A percentile compares a stretch with the other conserved stretches of the same genome.
Evolutionary conservation across 2,888 invertebrate genomes (phyloP).

Genomic region (Candidula unifasciata): DNA sequence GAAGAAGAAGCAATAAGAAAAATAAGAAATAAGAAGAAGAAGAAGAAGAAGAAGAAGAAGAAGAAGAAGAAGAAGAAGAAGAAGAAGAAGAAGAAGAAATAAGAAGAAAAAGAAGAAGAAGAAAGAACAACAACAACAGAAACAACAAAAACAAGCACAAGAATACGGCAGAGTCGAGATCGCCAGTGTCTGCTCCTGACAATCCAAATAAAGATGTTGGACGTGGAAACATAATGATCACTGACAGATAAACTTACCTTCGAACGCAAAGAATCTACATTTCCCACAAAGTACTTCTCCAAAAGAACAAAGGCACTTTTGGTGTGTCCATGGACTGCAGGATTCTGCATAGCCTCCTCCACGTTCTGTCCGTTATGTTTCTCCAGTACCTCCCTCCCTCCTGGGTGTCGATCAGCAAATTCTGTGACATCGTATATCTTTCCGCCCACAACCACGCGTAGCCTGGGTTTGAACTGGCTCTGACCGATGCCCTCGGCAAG

Average conservation of each 20-base stretch:
- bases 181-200: too few relatives aligned
- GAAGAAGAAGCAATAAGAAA: too few relatives aligned
- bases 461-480: conserved; percentile 35
- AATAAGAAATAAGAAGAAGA: too few relatives aligned
- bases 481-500: background rate
- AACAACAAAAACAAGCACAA: too few relatives aligned
- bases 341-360: conserved; percentile 64
- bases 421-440: conserved; percentile 73
- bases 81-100: too few relatives aligned
- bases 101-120: too few relatives aligned
- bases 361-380: conserved; percentile 68
- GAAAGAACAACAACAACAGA: too few relatives aligned
- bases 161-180: too few relatives aligned
- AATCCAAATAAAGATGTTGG: too few relatives aligned
- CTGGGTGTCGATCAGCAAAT: conserved; percentile 71
- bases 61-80: too few relatives aligned
- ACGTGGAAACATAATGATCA: background rate
- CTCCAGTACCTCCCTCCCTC: conserved; percentile 65
- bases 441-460: conserved; percentile 60
- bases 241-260: background rate
- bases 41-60: too few relatives aligned
- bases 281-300: conserved; percentile 67
- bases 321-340: conserved; percentile 66
- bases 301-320: conserved; percentile 69
- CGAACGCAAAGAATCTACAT: background rate